Evolutionary conservation across 2,888 invertebrate species (phyloP), one percentile per base, ranked within the genome.

Genomic region (Calliphora vomitoria): DNA sequence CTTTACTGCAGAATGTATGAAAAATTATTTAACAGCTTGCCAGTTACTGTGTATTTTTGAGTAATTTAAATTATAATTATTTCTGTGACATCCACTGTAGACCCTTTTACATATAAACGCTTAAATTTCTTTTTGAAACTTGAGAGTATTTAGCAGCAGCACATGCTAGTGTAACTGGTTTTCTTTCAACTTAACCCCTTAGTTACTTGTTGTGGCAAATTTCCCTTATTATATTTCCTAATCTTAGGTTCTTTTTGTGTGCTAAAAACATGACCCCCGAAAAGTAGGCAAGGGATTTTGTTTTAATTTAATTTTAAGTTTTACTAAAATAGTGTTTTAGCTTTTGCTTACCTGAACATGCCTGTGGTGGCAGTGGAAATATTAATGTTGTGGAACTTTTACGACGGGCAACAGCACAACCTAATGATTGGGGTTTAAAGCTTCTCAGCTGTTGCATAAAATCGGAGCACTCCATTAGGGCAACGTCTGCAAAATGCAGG

Each of bases 401-500:
- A 93, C 98, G 95, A 92, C 98, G 95, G 88, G 98, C 98, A 91
- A 98, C 98, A 91, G 98, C 98, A 95, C 98, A 98, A 94, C 98
- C 98, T 94, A 98, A 95, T 91, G 98, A 98, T 95, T 98, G 98
- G 91, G 98, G 98, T 95, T 98, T 98, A 95, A 98, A 98, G 95
- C 98, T 97, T 93, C 98, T 96, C 93, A 98, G 95, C 95, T 98
- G 98, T 95, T 98, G 98, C 98, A 98, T 98, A 95, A 98, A 98
- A 95, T 98, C 98, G 92, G 98, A 97, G 95, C 97, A 98, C 97
- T 98, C 98, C 97, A 98, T 98, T 94, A 98, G 97, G 94, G 98
- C 97, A 91, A 98, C 98, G 97, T 98, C 98, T 93, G 98, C 98
- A 94, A 98, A 98, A 95, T 98, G 98, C 94, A 98, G 95, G 94